Conservation (phyloP, 2,797 vertebrate genomes). For the Girardinus metallicus region DNA sequence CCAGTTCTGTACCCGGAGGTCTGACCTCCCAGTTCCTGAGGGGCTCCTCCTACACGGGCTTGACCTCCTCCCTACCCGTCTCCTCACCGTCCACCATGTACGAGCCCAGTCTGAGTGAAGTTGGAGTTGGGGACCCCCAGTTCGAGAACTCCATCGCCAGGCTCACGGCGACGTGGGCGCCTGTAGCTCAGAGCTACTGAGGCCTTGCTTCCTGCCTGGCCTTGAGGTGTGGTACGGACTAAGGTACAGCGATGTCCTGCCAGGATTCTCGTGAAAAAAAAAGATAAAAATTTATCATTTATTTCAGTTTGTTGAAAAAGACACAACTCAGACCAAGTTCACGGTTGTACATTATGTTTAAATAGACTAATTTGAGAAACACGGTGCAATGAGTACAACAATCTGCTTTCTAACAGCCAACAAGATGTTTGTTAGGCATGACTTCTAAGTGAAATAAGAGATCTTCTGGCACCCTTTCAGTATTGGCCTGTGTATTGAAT, state of each 20-base stretch:
- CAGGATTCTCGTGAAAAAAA: conserved; percentile 20
- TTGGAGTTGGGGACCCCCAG: conserved; percentile 80
- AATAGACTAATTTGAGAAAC: background rate
- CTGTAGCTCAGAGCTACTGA: conserved; percentile 86
- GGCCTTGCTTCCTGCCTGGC: background rate
- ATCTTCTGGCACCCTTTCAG: background rate
- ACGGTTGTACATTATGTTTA: background rate
- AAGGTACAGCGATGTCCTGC: background rate
- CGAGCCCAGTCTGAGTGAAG: conserved; percentile 79
- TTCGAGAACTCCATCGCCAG: conserved; percentile 85
- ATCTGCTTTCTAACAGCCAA: background rate
- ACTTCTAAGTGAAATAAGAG: background rate
- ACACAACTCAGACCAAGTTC: background rate
- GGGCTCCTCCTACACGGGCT: conserved; percentile 83
- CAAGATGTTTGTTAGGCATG: background rate
- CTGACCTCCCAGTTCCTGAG: conserved; percentile 84
- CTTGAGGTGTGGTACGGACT: conserved; percentile 32
- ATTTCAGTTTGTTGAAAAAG: background rate
- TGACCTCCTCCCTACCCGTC: conserved; percentile 82
- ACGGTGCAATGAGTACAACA: background rate
- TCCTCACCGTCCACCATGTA: conserved; percentile 85
- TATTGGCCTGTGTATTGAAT: background rate
- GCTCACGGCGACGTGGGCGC: conserved; percentile 83
- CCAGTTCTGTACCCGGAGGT: conserved; percentile 78
- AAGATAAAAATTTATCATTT: conserved; percentile 5